Evolutionary conservation across 2,113 vertebrate genomes (phyloP).

Genomic region (Dinomys branickii): DNA sequence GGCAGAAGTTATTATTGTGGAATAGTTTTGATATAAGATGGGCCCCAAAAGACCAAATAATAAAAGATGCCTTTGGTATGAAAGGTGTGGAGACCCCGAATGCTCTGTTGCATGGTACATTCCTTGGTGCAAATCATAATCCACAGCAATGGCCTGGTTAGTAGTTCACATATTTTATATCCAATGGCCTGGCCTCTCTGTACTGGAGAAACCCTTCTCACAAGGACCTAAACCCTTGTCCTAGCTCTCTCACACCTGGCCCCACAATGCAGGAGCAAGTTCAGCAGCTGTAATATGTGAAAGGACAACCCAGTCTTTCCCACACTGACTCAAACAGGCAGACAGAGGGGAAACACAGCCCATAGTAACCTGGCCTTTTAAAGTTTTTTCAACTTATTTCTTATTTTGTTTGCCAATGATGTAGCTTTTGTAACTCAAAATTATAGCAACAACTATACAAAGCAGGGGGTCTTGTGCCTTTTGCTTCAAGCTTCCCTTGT

Average conservation of each 20-base stretch:
- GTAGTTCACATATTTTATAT: background rate
- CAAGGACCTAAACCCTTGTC: too few relatives aligned
- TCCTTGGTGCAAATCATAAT: too few relatives aligned
- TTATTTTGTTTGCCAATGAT: conserved; percentile 10
- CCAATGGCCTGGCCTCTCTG: too few relatives aligned
- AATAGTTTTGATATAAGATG: background rate
- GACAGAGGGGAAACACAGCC: background rate
- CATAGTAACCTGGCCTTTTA: background rate
- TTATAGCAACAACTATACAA: background rate
- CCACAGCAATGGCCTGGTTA: background rate
- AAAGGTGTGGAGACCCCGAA: background rate
- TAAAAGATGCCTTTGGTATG: background rate
- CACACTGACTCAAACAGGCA: background rate
- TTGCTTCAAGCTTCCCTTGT: background rate
- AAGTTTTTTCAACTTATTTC: background rate
- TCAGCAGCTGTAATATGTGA: background rate
- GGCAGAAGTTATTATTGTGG: background rate
- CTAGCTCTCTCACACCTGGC: background rate
- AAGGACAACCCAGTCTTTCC: background rate
- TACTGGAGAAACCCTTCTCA: background rate
- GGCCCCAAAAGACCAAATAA: background rate
- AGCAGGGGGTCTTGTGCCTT: background rate
- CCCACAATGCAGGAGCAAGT: background rate
- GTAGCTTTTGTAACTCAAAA: conserved; percentile 38
- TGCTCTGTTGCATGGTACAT: background rate